Conservation (phyloP, 92 coral and sea anemone species). For the Chrysogorgia sp. region DNA sequence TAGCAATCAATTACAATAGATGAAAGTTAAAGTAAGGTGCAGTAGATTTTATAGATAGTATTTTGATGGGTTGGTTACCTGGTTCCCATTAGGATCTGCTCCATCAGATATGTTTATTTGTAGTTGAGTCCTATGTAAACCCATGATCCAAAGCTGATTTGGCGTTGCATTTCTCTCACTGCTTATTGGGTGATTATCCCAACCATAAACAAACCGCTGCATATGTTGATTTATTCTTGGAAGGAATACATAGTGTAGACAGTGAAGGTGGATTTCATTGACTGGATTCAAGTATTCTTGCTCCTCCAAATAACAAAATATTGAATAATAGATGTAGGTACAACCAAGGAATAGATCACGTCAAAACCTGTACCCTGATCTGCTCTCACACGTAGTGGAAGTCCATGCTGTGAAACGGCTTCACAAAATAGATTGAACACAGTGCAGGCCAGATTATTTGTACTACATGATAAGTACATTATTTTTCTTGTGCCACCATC, state of each 20-base stretch:
- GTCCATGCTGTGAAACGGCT: conserved; percentile 54
- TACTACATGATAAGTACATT: conserved; percentile 54
- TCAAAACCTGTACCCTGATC: conserved; percentile 67
- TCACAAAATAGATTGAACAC: conserved; percentile 53
- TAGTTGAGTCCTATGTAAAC: neutral
- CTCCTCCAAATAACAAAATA: conserved; percentile 42
- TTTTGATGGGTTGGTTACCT: too few species aligned
- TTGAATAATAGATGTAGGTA: conserved; percentile 60
- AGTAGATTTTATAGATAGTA: too few species aligned
- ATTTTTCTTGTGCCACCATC: conserved; percentile 56
- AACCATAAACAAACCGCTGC: neutral
- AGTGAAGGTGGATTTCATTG: conserved; percentile 5
- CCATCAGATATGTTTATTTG: too few species aligned
- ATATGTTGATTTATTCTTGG: conserved; percentile 12
- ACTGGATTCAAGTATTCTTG: neutral
- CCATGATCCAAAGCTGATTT: conserved; percentile 1
- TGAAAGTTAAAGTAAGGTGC: too few species aligned
- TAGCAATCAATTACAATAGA: too few species aligned
- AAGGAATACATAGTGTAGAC: conserved; percentile 19
- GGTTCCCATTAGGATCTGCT: too few species aligned
- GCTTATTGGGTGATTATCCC: conserved; percentile 21
- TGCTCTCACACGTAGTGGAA: conserved; percentile 56
- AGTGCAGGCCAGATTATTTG: conserved; percentile 57
- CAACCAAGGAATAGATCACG: conserved; percentile 72
- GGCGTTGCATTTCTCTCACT: neutral